A percentile compares a stretch with the other conserved stretches of the same genome.
Conservation (phyloP, 2,888 invertebrate species). For the Tachina fera region DNA sequence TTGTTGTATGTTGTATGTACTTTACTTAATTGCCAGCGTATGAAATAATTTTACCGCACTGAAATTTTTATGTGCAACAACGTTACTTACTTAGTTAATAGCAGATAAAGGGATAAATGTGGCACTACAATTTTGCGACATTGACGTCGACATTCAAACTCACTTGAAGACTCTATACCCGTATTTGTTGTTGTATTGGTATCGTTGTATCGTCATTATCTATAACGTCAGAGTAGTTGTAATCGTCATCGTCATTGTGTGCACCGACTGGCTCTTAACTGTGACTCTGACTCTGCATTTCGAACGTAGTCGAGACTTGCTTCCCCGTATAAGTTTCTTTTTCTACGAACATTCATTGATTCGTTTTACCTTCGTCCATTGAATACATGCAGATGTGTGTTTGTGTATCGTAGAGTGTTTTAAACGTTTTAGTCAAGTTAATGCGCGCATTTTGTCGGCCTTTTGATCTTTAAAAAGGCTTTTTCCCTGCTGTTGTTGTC, state of each 20-base stretch:
- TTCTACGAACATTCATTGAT: neutral
- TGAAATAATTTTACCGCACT: conserved; percentile 33
- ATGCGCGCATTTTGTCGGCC: conserved; percentile 75
- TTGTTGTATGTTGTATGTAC: neutral
- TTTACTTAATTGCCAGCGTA: conserved; percentile 28
- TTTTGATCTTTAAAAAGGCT: conserved; percentile 71
- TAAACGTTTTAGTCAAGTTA: conserved; percentile 74
- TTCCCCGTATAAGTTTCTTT: conserved; percentile 30
- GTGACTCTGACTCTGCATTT: conserved; percentile 25
- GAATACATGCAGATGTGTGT: conserved; percentile 44
- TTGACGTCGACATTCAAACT: conserved; percentile 55
- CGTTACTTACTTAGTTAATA: neutral
- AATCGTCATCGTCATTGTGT: conserved; percentile 24
- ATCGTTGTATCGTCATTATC: conserved; percentile 34
- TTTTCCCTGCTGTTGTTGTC: conserved; percentile 48
- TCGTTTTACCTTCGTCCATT: neutral
- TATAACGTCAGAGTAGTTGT: conserved; percentile 32
- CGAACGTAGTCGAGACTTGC: conserved; percentile 33
- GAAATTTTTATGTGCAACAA: conserved; percentile 15
- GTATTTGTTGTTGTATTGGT: conserved; percentile 13
- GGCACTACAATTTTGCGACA: conserved; percentile 48
- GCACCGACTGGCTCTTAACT: neutral
- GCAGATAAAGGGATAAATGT: conserved; percentile 68
- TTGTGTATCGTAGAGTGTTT: conserved; percentile 49
- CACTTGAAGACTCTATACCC: conserved; percentile 46